Base-by-base conservation (phyloP, 2,797 vertebrate species). In the Percopsis omiscomaycus region DNA sequence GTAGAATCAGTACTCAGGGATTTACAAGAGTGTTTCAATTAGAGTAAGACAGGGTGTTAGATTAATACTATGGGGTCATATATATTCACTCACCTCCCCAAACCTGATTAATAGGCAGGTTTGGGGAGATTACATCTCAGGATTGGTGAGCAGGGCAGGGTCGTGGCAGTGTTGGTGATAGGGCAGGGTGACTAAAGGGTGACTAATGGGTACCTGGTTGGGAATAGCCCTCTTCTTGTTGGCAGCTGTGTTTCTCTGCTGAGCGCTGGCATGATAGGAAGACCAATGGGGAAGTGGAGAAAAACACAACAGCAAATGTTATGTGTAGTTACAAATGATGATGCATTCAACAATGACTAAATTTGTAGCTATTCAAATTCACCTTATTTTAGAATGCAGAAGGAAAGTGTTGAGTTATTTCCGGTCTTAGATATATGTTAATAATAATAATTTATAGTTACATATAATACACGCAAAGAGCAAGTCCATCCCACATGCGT, bases 151-250 rank as follows among this genome's bases (percentile, higher is more conserved):
- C 80, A 71, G 55, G 54, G 46, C 64, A 71, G 27, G 53, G 15
- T 10, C 3, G 14, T 15, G 52, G n/a, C 3, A 27, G 44, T 5
- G 13, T 37, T n/a, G 44, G 5, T 45, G 11, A 5, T 5, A 12
- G 5, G 49, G 3, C 29, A 2, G 4, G 16, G 12, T 48, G 27
- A 22, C 22, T 22, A 14, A 45, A 56, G 44, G 57, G 64, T 28
- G 68, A 70, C 29, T 3, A 47, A 68, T 66, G 64, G 3, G 6
- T 95, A 98, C 97, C 97, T 98, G 97, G 72, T 98, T 98, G 0
- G 96, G 95, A 56, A 97, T 89, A 51, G 96, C 92, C 63, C 96
- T 91, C 84, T 98, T 98, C 93, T 98, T 98, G 91, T 96, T 96
- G 16, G 92, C 87, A 54, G 94, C 93, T 0, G 94, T 94, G 88